These are phyloP conservation scores for Agrypnia vestita DNA, from an alignment of 1,140 invertebrate species.

Conservation along the genomic window DNA sequence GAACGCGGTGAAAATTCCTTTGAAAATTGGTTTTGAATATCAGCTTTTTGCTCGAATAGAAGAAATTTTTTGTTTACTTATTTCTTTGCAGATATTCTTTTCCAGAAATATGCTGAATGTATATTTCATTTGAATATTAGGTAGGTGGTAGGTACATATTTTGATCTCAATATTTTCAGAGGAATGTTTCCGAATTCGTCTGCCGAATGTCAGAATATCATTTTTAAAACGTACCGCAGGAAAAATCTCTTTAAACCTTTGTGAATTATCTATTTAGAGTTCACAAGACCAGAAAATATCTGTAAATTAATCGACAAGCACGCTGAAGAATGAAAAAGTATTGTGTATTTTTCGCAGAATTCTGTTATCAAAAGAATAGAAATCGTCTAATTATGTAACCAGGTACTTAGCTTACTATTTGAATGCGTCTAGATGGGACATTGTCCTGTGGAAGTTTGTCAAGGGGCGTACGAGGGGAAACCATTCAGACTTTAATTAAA, in stretches of 20 bases:
- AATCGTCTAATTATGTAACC: neutral
- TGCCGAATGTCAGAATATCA: neutral
- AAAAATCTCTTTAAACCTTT: too few species aligned
- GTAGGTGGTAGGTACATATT: neutral
- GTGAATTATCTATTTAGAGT: too few species aligned
- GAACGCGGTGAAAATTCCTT: constrained; percentile 25
- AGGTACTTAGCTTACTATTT: constrained; percentile 8
- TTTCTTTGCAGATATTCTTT: constrained; percentile 29
- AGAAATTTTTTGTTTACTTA: constrained; percentile 26
- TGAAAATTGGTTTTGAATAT: constrained; percentile 26
- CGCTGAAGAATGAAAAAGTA: too few species aligned
- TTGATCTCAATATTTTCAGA: constrained; percentile 13
- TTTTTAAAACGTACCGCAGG: too few species aligned
- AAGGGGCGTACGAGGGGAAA: neutral
- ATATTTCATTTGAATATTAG: constrained; percentile 13
- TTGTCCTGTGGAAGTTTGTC: neutral
- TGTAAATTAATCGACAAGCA: too few species aligned
- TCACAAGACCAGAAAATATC: too few species aligned
- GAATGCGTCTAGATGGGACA: neutral
- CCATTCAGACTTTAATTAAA: constrained; percentile 59
- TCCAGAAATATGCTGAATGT: constrained; percentile 15
- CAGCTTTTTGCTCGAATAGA: constrained; percentile 1
- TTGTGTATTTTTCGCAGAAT: too few species aligned
- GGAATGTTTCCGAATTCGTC: neutral
- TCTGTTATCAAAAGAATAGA: too few species aligned